Percentiles rank a stretch among this genome's conserved stretches.
Evolutionary conservation across 2,113 vertebrate genomes (phyloP).

Genomic region (Cryptoleucopteryx plumbea): DNA sequence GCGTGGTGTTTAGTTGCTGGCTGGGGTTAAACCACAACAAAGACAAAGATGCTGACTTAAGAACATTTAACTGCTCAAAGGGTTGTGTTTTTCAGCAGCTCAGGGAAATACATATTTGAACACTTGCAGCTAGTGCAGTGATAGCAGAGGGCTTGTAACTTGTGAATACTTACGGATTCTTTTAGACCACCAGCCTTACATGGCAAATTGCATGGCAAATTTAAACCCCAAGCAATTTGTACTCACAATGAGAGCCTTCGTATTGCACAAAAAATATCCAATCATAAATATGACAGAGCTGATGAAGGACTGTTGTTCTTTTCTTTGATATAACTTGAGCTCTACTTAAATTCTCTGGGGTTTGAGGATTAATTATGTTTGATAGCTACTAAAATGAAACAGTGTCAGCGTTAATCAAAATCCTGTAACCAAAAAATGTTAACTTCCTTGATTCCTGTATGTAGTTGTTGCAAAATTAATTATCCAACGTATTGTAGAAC

Average conservation of each 20-base stretch:
- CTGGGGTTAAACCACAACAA: too few species aligned
- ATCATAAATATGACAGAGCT: not conserved
- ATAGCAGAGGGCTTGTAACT: not conserved
- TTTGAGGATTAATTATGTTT: not conserved
- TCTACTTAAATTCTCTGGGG: not conserved
- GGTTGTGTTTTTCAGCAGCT: not conserved
- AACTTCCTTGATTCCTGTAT: not conserved
- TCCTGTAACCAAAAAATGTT: not conserved
- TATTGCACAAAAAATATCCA: not conserved
- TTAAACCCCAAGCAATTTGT: not conserved
- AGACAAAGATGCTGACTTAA: not conserved
- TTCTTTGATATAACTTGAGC: not conserved
- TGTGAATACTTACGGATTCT: not conserved
- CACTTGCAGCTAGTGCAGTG: not conserved
- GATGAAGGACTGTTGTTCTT: not conserved
- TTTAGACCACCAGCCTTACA: not conserved
- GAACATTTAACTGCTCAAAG: not conserved
- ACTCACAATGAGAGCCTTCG: not conserved
- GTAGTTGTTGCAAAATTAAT: not conserved
- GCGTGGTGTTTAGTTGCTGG: too few species aligned
- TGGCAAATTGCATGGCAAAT: not conserved
- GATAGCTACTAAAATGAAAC: not conserved
- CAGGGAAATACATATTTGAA: not conserved
- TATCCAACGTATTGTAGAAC: not conserved
- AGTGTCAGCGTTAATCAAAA: not conserved